Evolutionary conservation across 2,113 vertebrate genomes (phyloP).

Genomic region (Macquaria ambigua): DNA sequence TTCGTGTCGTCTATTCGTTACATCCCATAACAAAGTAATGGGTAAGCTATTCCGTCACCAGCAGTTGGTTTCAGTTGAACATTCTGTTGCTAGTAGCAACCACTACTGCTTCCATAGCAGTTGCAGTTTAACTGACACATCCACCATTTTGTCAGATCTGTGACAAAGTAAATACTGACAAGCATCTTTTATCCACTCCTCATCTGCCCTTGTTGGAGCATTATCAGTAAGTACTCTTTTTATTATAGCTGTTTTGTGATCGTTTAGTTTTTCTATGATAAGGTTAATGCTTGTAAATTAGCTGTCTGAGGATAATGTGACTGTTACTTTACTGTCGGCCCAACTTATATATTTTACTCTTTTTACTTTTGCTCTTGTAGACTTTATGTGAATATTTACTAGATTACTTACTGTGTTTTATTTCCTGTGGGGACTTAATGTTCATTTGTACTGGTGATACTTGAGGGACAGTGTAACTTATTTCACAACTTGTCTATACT

Average conservation of each 20-base stretch:
- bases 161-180: no score
- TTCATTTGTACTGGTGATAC: no score
- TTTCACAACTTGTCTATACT: not conserved
- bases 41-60: not conserved
- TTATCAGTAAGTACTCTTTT: not conserved
- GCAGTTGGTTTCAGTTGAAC: no score
- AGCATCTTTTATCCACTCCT: no score
- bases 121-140: no score
- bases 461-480: no score
- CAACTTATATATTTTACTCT: not conserved
- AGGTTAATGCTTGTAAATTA: not conserved
- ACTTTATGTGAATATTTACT: not conserved
- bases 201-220: no score
- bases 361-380: not conserved
- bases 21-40: no score
- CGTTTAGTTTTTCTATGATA: not conserved
- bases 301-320: not conserved
- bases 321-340: not conserved
- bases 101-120: no score
- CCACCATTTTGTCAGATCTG: no score
- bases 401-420: not conserved
- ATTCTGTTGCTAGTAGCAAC: no score
- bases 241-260: not conserved
- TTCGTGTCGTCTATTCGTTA: no score
- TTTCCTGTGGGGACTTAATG: not conserved